Evolutionary conservation across 2,797 vertebrate genomes (phyloP).

Genomic region (Oreochromis grahami): DNA sequence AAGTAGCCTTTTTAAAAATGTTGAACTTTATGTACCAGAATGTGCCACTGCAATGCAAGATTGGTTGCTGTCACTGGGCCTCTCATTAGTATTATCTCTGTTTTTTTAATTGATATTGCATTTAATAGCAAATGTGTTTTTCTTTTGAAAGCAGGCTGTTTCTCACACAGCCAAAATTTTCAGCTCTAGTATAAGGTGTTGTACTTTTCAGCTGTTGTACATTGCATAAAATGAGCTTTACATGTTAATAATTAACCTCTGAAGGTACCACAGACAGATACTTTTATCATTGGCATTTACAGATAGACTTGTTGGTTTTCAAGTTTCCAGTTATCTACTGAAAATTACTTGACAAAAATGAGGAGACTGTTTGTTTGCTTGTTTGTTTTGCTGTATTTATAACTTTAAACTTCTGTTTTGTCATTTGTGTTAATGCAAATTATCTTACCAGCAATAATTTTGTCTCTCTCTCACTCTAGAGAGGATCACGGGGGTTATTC

Average conservation of each 20-base stretch:
- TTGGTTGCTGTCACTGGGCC: background rate
- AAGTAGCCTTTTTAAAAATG: background rate
- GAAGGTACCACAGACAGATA: background rate
- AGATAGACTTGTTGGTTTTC: background rate
- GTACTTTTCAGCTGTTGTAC: background rate
- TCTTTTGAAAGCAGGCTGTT: background rate
- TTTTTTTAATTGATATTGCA: background rate
- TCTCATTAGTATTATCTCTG: background rate
- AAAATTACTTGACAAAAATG: background rate
- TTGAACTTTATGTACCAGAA: background rate
- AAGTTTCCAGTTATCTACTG: background rate
- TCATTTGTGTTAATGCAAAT: background rate
- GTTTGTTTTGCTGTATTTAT: background rate
- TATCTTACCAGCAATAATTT: background rate
- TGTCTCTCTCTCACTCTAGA: background rate
- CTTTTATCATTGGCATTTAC: background rate
- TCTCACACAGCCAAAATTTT: background rate
- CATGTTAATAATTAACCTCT: background rate
- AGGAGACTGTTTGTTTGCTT: background rate
- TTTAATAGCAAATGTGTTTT: background rate
- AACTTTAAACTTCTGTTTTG: background rate
- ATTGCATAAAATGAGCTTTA: background rate
- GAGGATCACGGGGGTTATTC: slow-evolving; percentile 28
- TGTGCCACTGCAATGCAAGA: background rate
- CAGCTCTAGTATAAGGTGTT: background rate